Percentiles rank a stretch among this genome's conserved stretches.
phyloP scores from a whole-genome alignment of 2,888 invertebrate genomes.

The Marronus borbonicus region DNA sequence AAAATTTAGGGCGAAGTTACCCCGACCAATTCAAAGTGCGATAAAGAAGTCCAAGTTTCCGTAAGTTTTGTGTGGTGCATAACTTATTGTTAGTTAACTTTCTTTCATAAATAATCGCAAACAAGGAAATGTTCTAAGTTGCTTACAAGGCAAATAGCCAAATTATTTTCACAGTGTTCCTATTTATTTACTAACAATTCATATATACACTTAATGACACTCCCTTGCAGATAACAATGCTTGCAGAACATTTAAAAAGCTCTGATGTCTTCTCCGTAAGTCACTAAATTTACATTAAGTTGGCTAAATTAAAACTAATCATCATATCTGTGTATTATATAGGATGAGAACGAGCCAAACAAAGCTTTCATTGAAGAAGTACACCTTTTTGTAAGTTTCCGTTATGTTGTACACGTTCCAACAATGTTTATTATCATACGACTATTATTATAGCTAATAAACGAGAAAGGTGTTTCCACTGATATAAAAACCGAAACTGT shows the following conservation, averaged over 20 bases:
- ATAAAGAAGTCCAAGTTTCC: slow-evolving; percentile 41
- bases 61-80: slow-evolving; percentile 27
- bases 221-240: neutral
- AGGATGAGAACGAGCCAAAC: neutral
- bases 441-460: neutral
- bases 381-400: slow-evolving; percentile 29
- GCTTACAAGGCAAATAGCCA: neutral
- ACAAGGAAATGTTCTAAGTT: neutral
- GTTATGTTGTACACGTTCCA: neutral
- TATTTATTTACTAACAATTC: too few relatives aligned
- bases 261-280: neutral
- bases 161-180: too few relatives aligned
- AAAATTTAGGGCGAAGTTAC: slow-evolving; percentile 17
- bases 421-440: neutral
- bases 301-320: neutral
- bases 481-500: neutral
- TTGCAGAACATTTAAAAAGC: neutral
- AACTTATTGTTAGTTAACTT: slow-evolving; percentile 4
- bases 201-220: neutral
- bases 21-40: neutral
- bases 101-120: neutral
- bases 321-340: neutral
- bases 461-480: neutral
- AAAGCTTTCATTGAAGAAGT: slow-evolving; percentile 26
- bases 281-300: neutral